A percentile compares a stretch with the other conserved stretches of the same genome.
Evolutionary conservation across 2,797 vertebrate species (phyloP).

Genomic region (Erithacus rubecula): DNA sequence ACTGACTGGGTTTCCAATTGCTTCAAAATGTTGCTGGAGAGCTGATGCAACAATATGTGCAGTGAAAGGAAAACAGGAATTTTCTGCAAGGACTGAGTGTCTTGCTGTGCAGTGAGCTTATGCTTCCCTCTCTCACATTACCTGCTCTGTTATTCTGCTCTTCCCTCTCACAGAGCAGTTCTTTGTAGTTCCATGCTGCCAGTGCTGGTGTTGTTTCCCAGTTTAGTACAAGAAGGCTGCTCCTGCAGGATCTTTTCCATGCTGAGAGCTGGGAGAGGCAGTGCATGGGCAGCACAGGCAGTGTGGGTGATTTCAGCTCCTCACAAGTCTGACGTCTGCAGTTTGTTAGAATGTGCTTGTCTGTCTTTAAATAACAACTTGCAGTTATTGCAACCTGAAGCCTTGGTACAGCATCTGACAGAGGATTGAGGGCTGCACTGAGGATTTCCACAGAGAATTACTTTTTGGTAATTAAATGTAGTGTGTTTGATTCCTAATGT

Average conservation of each 20-base stretch:
- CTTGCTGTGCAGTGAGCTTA: background rate
- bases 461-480: background rate
- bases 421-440: background rate
- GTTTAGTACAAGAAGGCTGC: background rate
- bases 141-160: conserved; percentile 4
- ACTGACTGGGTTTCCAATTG: conserved; percentile 2
- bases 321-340: background rate
- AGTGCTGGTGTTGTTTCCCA: conserved; percentile 5
- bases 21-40: background rate
- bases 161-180: background rate
- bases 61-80: conserved; percentile 4
- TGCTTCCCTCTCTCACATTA: background rate
- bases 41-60: background rate
- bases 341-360: background rate
- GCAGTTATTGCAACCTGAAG: background rate
- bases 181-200: background rate
- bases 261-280: background rate
- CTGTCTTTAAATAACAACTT: background rate
- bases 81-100: background rate
- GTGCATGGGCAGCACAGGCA: background rate
- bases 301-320: background rate
- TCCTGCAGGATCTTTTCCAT: background rate
- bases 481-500: background rate
- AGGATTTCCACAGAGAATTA: conserved; percentile 1
- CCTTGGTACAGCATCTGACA: background rate